Evolutionary conservation across 2,888 invertebrate species (phyloP).

Genomic region (Leptothorax acervorum): DNA sequence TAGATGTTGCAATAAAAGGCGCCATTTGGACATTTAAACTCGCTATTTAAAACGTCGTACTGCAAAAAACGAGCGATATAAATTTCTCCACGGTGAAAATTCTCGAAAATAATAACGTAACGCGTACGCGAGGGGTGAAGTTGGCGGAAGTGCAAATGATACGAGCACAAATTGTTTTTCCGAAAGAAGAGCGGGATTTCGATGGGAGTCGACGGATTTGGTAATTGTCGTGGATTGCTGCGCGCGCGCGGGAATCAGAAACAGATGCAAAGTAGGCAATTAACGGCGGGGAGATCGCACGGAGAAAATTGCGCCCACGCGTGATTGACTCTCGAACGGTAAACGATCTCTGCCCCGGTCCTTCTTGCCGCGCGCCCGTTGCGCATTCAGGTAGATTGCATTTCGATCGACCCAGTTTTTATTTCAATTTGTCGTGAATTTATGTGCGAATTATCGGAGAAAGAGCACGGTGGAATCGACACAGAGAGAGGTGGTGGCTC

Average conservation of each 20-base stretch:
- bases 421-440: conserved; percentile 77
- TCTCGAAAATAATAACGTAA: conserved; percentile 3
- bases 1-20: conserved; percentile 16
- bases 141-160: not conserved
- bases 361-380: conserved; percentile 40
- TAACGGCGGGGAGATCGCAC: conserved; percentile 28
- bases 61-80: conserved; percentile 4
- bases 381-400: conserved; percentile 67
- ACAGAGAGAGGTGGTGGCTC: not conserved
- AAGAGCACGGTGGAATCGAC: conserved; percentile 50
- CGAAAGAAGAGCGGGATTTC: not conserved
- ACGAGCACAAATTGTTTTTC: not conserved
- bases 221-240: not conserved
- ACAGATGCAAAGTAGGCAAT: conserved; percentile 54
- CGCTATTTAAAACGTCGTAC: not conserved
- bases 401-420: conserved; percentile 73
- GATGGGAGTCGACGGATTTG: not conserved
- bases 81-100: conserved; percentile 17
- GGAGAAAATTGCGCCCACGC: conserved; percentile 49
- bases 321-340: conserved; percentile 62
- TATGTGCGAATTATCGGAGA: conserved; percentile 75
- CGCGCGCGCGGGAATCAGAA: conserved; percentile 34
- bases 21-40: conserved; percentile 12
- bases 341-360: conserved; percentile 58
- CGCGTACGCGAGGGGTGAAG: not conserved